These are phyloP conservation scores for Cercocebus atys DNA, from an alignment of 2,113 vertebrate genomes.

Conservation along the genomic window DNA sequence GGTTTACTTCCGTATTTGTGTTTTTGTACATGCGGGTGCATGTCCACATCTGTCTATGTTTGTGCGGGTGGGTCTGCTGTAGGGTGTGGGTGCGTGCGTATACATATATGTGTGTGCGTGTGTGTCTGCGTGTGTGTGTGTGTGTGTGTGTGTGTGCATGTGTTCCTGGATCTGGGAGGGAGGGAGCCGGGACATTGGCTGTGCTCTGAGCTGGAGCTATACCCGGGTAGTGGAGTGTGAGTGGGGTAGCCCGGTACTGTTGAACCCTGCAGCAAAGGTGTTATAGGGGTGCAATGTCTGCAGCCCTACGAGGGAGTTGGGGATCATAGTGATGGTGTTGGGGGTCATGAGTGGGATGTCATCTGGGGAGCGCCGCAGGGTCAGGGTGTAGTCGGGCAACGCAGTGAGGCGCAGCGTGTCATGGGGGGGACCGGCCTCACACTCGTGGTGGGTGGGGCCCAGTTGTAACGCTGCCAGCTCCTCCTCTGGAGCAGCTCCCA, in stretches of 20 bases:
- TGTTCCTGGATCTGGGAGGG: neutral
- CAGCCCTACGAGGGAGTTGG: conserved; percentile 98
- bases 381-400: conserved; percentile 97
- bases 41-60: conserved; percentile 68
- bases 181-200: neutral
- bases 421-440: conserved; percentile 90
- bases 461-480: conserved; percentile 97
- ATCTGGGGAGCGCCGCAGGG: conserved; percentile 95
- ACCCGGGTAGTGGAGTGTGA: conserved; percentile 99
- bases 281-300: conserved; percentile 98
- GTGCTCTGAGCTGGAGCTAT: conserved; percentile 88
- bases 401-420: conserved; percentile 92
- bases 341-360: conserved; percentile 99
- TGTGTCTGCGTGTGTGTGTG: neutral
- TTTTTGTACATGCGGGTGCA: conserved; percentile 70
- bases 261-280: conserved; percentile 97
- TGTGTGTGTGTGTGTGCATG: neutral
- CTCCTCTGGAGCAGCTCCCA: conserved; percentile 93
- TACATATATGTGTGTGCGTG: conserved; percentile 25
- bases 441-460: conserved; percentile 95
- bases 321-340: conserved; percentile 99
- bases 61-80: conserved; percentile 73
- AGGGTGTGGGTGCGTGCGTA: conserved; percentile 56
- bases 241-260: conserved; percentile 97
- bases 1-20: conserved; percentile 66